A percentile compares a stretch with the other conserved stretches of the same genome.
Conservation (phyloP, 2,888 invertebrate species). For the Silvanus unidentatus region DNA sequence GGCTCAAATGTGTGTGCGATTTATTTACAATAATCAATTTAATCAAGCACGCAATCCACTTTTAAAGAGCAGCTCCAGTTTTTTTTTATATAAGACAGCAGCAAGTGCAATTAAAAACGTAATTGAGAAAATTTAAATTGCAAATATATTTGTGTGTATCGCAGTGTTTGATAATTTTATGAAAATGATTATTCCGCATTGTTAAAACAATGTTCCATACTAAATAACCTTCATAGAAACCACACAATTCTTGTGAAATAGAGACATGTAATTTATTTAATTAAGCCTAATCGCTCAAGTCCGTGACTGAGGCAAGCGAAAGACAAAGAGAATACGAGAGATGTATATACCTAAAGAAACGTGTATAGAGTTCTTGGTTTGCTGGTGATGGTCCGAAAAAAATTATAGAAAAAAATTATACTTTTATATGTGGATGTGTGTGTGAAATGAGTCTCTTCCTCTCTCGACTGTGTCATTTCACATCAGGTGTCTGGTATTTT, state of each 20-base stretch:
- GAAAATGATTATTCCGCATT: constrained; percentile 15
- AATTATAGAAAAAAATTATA: constrained; percentile 11
- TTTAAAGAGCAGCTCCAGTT: too few species aligned
- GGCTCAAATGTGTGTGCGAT: too few species aligned
- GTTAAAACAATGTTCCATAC: constrained; percentile 23
- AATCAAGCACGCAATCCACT: too few species aligned
- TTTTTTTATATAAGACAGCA: too few species aligned
- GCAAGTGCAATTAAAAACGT: not conserved
- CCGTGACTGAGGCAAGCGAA: constrained; percentile 39
- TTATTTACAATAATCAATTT: too few species aligned
- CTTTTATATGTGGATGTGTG: constrained; percentile 10
- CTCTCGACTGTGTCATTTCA: constrained; percentile 41
- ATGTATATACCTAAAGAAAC: constrained; percentile 8
- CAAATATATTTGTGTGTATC: too few species aligned
- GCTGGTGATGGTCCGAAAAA: constrained; percentile 32
- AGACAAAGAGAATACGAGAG: constrained; percentile 9
- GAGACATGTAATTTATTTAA: constrained; percentile 47
- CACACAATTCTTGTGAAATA: constrained; percentile 43
- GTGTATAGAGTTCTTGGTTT: constrained; percentile 10
- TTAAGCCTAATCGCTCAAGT: constrained; percentile 45
- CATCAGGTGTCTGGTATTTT: constrained; percentile 37
- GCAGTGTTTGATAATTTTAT: too few species aligned
- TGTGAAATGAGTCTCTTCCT: constrained; percentile 43
- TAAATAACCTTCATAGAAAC: constrained; percentile 34
- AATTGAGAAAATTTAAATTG: constrained; percentile 3